A percentile compares a stretch with the other conserved stretches of the same genome.
Conservation (phyloP, 1,140 invertebrate genomes). For the Drosophila ficusphila region DNA sequence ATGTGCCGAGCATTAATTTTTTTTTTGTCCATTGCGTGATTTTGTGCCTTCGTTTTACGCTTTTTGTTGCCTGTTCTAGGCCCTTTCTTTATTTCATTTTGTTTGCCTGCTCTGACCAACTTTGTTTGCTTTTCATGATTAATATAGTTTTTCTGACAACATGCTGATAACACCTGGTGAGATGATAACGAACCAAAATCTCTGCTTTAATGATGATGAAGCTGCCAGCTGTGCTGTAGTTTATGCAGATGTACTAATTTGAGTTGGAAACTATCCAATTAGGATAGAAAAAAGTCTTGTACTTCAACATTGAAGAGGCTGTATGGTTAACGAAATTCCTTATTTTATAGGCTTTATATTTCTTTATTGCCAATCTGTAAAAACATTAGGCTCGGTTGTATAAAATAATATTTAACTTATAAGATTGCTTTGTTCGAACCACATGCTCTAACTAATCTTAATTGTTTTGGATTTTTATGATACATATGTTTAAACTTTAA, state of each 20-base stretch:
- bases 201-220: conserved; percentile 21
- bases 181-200: conserved; percentile 17
- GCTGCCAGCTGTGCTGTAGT: conserved; percentile 1
- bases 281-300: too few species aligned
- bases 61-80: conserved; percentile 14
- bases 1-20: conserved; percentile 5
- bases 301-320: too few species aligned
- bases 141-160: conserved; percentile 10
- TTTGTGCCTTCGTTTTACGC: background rate
- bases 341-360: too few species aligned
- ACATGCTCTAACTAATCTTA: too few species aligned
- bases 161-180: conserved; percentile 32
- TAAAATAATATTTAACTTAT: too few species aligned
- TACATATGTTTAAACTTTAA: background rate
- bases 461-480: too few species aligned
- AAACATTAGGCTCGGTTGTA: too few species aligned
- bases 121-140: conserved; percentile 1
- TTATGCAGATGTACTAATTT: background rate
- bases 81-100: conserved; percentile 9
- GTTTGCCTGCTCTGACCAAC: background rate
- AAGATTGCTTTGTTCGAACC: too few species aligned
- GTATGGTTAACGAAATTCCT: too few species aligned
- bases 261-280: background rate
- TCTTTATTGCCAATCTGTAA: too few species aligned
- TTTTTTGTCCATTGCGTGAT: background rate